A percentile compares a stretch with the other conserved stretches of the same genome.
These are phyloP conservation scores for Mesoligia furuncula DNA, from an alignment of 2,888 invertebrate species.

Conservation along the genomic window DNA sequence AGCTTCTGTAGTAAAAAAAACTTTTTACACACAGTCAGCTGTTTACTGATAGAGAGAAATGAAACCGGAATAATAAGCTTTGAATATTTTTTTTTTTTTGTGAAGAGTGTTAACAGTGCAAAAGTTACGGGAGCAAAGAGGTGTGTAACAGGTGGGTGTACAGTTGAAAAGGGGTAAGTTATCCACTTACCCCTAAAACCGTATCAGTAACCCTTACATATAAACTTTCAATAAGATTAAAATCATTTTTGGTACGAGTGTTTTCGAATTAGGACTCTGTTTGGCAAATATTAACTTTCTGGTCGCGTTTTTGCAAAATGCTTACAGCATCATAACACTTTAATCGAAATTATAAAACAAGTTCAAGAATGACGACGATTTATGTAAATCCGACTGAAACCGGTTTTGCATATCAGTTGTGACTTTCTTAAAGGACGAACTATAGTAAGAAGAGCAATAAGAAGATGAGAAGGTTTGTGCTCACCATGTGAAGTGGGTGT, in stretches of 20 bases:
- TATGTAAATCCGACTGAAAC: slow-evolving; percentile 62
- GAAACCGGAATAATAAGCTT: not conserved
- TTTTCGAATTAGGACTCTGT: not conserved
- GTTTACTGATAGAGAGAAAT: not conserved
- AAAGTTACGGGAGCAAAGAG: slow-evolving; percentile 2
- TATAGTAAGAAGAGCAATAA: slow-evolving; percentile 23
- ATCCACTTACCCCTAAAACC: too few relatives aligned
- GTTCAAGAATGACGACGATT: slow-evolving; percentile 58
- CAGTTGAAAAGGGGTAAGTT: not conserved
- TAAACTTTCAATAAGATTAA: not conserved
- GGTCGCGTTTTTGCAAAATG: slow-evolving; percentile 22
- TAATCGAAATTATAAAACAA: slow-evolving; percentile 50
- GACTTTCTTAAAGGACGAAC: slow-evolving; percentile 32
- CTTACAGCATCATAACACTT: slow-evolving; percentile 28
- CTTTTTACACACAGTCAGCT: not conserved
- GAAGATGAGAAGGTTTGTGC: slow-evolving; percentile 67
- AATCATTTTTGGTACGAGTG: not conserved
- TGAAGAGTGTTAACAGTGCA: not conserved
- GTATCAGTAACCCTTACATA: not conserved
- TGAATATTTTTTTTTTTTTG: not conserved
- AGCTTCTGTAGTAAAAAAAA: not conserved
- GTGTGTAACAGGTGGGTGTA: slow-evolving; percentile 19
- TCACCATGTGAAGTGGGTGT: slow-evolving; percentile 92
- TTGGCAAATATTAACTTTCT: slow-evolving; percentile 16
- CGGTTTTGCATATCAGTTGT: slow-evolving; percentile 62